Conservation (phyloP, 2,113 vertebrate species). For the Tragelaphus scriptus region DNA sequence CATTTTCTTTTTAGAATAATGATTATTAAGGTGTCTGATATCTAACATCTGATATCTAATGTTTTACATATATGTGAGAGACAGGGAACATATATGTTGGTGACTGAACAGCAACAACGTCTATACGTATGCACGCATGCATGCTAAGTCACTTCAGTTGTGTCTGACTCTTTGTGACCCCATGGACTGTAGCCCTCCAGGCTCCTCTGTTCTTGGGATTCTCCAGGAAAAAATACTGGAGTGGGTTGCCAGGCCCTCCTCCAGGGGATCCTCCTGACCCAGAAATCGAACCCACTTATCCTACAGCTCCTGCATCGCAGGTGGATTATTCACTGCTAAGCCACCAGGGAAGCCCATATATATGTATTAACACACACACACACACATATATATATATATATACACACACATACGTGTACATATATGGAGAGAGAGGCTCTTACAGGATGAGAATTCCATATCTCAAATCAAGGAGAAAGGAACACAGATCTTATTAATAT, state of each 20-base stretch:
- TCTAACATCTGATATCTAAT: neutral
- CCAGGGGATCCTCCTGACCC: neutral
- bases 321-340: neutral
- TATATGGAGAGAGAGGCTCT: neutral
- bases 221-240: neutral
- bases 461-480: neutral
- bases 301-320: accelerated
- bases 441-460: neutral
- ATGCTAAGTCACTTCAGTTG: neutral
- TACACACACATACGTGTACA: neutral
- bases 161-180: neutral
- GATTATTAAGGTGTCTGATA: neutral
- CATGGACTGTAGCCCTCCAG: neutral
- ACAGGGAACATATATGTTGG: neutral
- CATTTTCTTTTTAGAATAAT: neutral
- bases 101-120: neutral
- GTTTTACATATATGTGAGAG: neutral
- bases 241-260: neutral
- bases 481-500: neutral
- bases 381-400: too few relatives aligned
- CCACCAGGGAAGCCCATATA: neutral
- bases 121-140: neutral
- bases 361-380: neutral
- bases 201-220: neutral
- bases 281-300: neutral